phyloP scores from a whole-genome alignment of 2,113 vertebrate species.

The Megaceryle maxima region DNA sequence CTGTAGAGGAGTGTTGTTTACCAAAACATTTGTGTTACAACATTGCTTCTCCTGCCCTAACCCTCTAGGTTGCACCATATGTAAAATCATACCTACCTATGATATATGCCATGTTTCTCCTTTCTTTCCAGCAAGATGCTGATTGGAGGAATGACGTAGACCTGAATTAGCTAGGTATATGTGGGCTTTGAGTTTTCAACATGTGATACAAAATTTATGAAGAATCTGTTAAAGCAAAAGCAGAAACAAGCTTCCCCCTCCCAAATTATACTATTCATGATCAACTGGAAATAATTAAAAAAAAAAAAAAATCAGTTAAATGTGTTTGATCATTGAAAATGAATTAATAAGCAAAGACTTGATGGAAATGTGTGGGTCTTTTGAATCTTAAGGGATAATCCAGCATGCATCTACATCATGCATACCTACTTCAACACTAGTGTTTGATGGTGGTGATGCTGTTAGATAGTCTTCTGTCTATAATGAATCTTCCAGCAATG shows the following conservation, averaged over 20 bases:
- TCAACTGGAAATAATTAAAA: neutral
- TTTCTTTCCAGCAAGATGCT: constrained; percentile 76
- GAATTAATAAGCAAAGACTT: constrained; percentile 4
- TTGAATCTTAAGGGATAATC: neutral
- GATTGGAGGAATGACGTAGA: constrained; percentile 71
- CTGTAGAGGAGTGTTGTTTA: constrained; percentile 66
- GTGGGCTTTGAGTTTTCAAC: constrained; percentile 58
- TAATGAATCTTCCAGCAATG: neutral
- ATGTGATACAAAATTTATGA: constrained; percentile 46
- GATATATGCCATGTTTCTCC: constrained; percentile 73
- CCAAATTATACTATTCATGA: neutral
- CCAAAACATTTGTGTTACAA: constrained; percentile 36
- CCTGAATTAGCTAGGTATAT: constrained; percentile 70
- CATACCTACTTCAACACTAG: neutral
- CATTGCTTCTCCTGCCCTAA: constrained; percentile 19
- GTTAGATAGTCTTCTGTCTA: neutral
- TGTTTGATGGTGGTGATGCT: neutral
- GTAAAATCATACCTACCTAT: constrained; percentile 73
- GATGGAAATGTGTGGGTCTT: neutral
- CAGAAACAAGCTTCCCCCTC: constrained; percentile 56
- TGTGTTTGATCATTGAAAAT: neutral
- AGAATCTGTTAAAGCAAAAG: constrained; percentile 65
- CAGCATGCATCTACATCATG: constrained; percentile 25
- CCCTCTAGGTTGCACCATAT: constrained; percentile 34
- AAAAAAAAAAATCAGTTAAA: neutral